phyloP scores from a whole-genome alignment of 1,140 invertebrate species.

The Halictus rubicundus region DNA sequence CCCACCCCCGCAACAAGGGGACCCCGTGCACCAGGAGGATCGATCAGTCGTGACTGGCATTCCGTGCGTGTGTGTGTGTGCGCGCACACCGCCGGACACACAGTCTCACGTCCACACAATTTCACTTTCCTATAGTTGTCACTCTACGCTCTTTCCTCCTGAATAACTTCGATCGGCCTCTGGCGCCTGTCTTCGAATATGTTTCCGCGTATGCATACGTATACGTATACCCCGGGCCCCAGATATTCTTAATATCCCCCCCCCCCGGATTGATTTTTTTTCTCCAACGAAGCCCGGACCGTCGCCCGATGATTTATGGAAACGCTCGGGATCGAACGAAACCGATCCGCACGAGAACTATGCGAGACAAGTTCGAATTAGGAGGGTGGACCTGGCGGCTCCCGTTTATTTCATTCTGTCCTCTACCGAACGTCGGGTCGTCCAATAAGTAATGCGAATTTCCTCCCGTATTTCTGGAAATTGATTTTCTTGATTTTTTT shows the following conservation, averaged over 20 bases:
- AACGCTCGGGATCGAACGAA: too few relatives aligned
- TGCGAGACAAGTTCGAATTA: too few relatives aligned
- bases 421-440: too few relatives aligned
- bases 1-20: constrained; percentile 47
- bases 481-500: too few relatives aligned
- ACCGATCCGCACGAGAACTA: too few relatives aligned
- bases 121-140: constrained; percentile 42
- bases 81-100: constrained; percentile 1
- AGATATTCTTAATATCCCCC: neutral
- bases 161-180: neutral
- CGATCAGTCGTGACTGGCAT: constrained; percentile 72
- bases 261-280: neutral
- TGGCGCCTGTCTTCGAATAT: neutral
- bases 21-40: constrained; percentile 65
- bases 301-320: too few relatives aligned
- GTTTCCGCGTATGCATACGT: neutral
- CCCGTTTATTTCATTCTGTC: too few relatives aligned
- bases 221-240: too few relatives aligned
- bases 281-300: too few relatives aligned
- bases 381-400: too few relatives aligned
- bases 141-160: constrained; percentile 7
- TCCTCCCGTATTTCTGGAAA: too few relatives aligned
- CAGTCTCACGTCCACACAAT: constrained; percentile 21
- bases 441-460: too few relatives aligned
- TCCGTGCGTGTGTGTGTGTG: constrained; percentile 45